Conservation (phyloP, 2,797 vertebrate species). For the Darevskia mixta region DNA sequence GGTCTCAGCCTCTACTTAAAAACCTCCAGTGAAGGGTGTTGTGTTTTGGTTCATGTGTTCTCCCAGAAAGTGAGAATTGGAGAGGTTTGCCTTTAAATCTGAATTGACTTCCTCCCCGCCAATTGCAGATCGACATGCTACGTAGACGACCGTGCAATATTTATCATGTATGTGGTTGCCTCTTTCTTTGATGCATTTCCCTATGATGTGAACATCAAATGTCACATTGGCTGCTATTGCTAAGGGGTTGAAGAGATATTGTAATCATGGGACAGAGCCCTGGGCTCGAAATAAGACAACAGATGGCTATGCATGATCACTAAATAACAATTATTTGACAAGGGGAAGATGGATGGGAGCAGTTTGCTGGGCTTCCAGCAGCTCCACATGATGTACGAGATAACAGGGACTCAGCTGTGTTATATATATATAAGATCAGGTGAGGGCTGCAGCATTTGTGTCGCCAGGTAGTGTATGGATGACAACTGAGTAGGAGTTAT, state of each 20-base stretch:
- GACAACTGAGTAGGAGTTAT: conserved; percentile 27
- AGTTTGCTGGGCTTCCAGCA: conserved; percentile 46
- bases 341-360: conserved; percentile 47
- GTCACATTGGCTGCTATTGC: conserved; percentile 21
- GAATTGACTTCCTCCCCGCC: too few relatives aligned
- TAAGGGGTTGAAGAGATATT: conserved; percentile 1
- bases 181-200: neutral
- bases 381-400: conserved; percentile 18
- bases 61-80: too few relatives aligned
- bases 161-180: neutral
- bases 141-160: neutral
- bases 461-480: conserved; percentile 44
- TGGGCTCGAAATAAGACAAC: conserved; percentile 32
- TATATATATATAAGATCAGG: conserved; percentile 35
- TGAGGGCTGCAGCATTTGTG: conserved; percentile 27
- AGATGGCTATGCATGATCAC: conserved; percentile 44
- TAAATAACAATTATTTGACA: conserved; percentile 53
- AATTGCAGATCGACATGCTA: neutral
- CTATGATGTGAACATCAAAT: neutral
- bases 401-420: conserved; percentile 15
- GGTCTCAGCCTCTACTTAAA: too few relatives aligned
- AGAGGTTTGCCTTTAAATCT: too few relatives aligned
- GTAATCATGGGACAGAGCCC: conserved; percentile 17
- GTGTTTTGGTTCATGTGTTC: too few relatives aligned
- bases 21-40: too few relatives aligned